Conservation (phyloP, 2,888 invertebrate genomes). For the Protula sp. region DNA sequence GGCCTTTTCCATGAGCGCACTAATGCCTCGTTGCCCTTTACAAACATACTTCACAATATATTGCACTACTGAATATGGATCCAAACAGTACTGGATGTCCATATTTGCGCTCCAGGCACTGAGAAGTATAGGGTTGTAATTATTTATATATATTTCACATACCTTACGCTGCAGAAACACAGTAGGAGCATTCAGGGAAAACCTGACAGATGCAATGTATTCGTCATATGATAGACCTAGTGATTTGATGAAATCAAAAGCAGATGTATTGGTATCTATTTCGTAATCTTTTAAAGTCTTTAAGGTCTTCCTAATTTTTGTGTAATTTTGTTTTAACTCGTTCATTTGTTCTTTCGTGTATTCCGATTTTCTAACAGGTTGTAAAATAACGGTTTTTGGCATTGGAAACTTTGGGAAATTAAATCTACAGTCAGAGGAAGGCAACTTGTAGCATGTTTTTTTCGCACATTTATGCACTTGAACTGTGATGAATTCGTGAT, state of each 20-base stretch:
- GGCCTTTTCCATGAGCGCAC: slow-evolving; percentile 20
- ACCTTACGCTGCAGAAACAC: not conserved
- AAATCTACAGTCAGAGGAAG: too few species aligned
- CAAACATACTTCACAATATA: slow-evolving; percentile 32
- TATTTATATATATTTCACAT: not conserved
- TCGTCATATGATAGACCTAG: not conserved
- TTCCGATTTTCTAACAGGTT: not conserved
- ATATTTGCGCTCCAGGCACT: slow-evolving; percentile 39
- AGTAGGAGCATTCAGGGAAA: not conserved
- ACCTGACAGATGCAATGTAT: not conserved
- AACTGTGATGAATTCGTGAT: too few species aligned
- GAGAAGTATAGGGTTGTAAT: slow-evolving; percentile 4
- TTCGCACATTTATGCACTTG: too few species aligned
- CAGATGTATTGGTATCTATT: too few species aligned
- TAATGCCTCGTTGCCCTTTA: slow-evolving; percentile 19
- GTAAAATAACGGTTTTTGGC: not conserved
- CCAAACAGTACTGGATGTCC: slow-evolving; percentile 46
- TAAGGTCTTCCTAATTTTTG: too few species aligned
- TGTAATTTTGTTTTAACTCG: too few species aligned
- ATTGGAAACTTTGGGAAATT: not conserved
- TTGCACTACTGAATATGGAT: slow-evolving; percentile 39
- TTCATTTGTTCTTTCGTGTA: too few species aligned
- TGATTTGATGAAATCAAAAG: not conserved
- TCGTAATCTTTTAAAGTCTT: too few species aligned
- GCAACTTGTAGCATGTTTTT: too few species aligned